A percentile compares a stretch with the other conserved stretches of the same genome.
Conservation (phyloP, 2,888 invertebrate species). For the Torymus tubicola region DNA sequence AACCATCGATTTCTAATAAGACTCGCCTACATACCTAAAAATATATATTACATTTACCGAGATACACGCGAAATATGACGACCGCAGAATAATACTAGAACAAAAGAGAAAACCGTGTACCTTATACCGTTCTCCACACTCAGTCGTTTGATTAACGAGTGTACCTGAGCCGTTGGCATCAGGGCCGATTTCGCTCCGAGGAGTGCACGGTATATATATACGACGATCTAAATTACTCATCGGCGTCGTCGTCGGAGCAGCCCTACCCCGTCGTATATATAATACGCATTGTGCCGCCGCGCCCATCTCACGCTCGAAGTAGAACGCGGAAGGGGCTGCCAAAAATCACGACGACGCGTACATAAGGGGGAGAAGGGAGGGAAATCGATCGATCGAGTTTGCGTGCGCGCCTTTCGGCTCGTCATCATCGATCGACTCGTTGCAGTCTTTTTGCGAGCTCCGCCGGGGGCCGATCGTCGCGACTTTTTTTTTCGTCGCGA, state of each 20-base stretch:
- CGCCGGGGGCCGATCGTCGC: constrained; percentile 21
- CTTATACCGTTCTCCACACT: no score
- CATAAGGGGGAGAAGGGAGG: neutral
- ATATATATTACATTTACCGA: no score
- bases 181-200: no score
- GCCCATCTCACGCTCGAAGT: constrained; percentile 43
- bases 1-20: no score
- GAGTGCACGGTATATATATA: no score
- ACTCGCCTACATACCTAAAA: no score
- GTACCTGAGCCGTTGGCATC: no score
- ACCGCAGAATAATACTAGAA: no score
- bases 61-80: no score
- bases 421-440: neutral
- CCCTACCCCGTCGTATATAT: neutral
- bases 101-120: no score
- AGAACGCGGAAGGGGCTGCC: constrained; percentile 66
- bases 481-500: neutral
- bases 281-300: neutral
- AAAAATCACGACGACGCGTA: constrained; percentile 59
- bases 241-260: neutral
- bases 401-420: neutral
- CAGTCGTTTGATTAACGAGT: no score
- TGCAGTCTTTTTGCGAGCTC: constrained; percentile 47
- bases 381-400: constrained; percentile 45
- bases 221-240: constrained; percentile 44